Evolutionary conservation across 2,113 vertebrate species (phyloP).

Genomic region (Genyomyrus donnyi): DNA sequence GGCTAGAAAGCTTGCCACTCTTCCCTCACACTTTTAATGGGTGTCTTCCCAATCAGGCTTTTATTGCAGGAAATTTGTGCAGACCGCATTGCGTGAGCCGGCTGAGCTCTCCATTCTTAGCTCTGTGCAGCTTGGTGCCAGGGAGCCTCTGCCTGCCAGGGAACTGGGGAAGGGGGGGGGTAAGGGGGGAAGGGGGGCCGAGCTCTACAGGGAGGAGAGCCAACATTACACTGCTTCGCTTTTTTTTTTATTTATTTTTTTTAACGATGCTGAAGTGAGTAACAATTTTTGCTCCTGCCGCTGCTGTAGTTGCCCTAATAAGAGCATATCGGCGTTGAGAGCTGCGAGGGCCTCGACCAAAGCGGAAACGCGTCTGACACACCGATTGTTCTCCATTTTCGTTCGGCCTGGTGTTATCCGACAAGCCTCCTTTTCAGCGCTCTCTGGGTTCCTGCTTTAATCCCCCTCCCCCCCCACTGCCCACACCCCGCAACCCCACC

Average conservation of each 20-base stretch:
- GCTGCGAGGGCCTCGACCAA: background rate
- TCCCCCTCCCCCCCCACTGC: constrained; percentile 10
- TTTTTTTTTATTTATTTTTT: background rate
- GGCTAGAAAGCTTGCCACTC: background rate
- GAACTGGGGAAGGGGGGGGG: constrained; percentile 28
- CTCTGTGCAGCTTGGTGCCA: constrained; percentile 49
- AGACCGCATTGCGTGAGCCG: constrained; percentile 68
- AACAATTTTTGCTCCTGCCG: background rate
- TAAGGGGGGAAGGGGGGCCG: background rate
- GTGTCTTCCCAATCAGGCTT: constrained; percentile 67
- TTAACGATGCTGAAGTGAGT: background rate
- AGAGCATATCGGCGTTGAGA: background rate
- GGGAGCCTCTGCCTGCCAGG: constrained; percentile 50
- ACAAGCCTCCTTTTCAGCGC: background rate
- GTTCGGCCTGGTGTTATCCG: background rate
- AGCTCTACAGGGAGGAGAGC: background rate
- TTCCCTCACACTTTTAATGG: constrained; percentile 41
- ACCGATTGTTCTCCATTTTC: background rate
- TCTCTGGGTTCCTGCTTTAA: constrained; percentile 4
- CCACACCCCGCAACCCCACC: constrained; percentile 17
- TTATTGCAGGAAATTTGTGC: constrained; percentile 70
- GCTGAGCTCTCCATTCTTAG: constrained; percentile 64
- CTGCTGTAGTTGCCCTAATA: background rate
- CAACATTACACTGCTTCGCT: background rate
- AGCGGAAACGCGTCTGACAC: background rate